phyloP scores from a whole-genome alignment of 2,888 invertebrate species.

The Gonocerus acuteangulatus region DNA sequence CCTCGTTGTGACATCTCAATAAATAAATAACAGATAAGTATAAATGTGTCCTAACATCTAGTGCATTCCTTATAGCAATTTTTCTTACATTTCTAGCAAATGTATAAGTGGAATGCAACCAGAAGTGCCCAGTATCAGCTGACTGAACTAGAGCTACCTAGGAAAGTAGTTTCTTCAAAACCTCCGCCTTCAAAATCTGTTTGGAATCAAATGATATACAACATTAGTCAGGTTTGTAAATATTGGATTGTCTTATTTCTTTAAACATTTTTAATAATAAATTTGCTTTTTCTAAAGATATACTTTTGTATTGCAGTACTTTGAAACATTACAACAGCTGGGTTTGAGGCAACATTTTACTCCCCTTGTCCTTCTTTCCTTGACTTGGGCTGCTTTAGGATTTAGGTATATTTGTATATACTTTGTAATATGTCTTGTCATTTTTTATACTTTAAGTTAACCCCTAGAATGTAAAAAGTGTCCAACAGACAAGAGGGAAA shows the following conservation, averaged over 20 bases:
- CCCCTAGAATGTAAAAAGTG: too few species aligned
- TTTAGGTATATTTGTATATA: conserved; percentile 28
- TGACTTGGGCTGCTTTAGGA: conserved; percentile 31
- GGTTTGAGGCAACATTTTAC: conserved; percentile 22
- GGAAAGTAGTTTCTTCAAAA: conserved; percentile 28
- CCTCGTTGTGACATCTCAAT: too few species aligned
- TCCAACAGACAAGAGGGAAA: too few species aligned
- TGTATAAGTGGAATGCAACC: conserved; percentile 33
- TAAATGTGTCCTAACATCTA: too few species aligned
- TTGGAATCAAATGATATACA: conserved; percentile 21
- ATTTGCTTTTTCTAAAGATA: background rate
- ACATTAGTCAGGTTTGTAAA: conserved; percentile 27
- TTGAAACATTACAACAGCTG: conserved; percentile 21
- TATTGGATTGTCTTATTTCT: too few species aligned
- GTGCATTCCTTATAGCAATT: too few species aligned
- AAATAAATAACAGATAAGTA: too few species aligned
- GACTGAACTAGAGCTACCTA: conserved; percentile 31
- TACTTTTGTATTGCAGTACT: conserved; percentile 24
- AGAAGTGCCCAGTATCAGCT: conserved; percentile 32
- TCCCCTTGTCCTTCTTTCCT: conserved; percentile 20
- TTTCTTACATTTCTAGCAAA: too few species aligned
- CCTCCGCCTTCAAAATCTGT: conserved; percentile 28
- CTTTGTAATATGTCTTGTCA: too few species aligned
- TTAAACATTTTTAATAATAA: too few species aligned
- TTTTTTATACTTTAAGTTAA: too few species aligned